Conservation (phyloP, 1,140 invertebrate species). For the Aphidius ervi region DNA sequence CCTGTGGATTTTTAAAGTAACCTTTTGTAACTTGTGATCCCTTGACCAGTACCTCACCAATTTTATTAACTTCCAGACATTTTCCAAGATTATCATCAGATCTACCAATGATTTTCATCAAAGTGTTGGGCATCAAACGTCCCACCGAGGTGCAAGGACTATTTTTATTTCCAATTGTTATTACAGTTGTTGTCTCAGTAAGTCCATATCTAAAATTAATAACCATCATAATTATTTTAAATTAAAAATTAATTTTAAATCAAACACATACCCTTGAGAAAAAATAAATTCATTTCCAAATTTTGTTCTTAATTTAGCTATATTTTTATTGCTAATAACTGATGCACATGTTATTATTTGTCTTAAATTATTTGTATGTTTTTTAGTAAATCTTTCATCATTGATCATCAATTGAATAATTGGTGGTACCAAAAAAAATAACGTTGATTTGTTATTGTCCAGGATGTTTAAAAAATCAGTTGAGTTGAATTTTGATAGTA, state of each 20-base stretch:
- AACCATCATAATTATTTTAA: too few relatives aligned
- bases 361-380: conserved; percentile 55
- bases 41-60: conserved; percentile 31
- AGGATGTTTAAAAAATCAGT: conserved; percentile 57
- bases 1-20: conserved; percentile 56
- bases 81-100: conserved; percentile 11
- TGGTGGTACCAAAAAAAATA: conserved; percentile 61
- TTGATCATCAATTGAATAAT: conserved; percentile 66
- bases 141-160: conserved; percentile 36
- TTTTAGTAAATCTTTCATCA: conserved; percentile 57
- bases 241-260: conserved; percentile 19
- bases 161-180: conserved; percentile 30
- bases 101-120: conserved; percentile 25
- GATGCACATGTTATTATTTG: conserved; percentile 67
- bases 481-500: conserved; percentile 66
- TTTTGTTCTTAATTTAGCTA: conserved; percentile 55
- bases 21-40: conserved; percentile 49
- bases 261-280: conserved; percentile 42
- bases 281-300: conserved; percentile 33
- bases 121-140: conserved; percentile 62
- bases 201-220: conserved; percentile 54
- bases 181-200: conserved; percentile 59
- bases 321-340: conserved; percentile 60
- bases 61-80: conserved; percentile 26
- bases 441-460: conserved; percentile 53